Evolutionary conservation across 1,140 invertebrate genomes (phyloP).

Genomic region (Akabosia matsudoensis): DNA sequence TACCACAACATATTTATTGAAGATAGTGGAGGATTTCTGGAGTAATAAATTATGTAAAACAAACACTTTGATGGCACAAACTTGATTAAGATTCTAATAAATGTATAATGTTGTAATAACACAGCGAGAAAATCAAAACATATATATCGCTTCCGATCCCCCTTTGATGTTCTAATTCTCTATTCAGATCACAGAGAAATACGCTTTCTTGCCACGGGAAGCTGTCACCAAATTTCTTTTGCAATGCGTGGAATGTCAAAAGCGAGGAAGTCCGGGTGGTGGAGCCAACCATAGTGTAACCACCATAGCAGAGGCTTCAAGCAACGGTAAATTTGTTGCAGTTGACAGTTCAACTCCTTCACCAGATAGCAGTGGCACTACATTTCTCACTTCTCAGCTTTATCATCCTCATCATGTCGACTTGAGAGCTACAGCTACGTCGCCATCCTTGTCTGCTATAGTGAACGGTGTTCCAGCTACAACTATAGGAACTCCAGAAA

Average conservation of each 20-base stretch:
- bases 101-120: background rate
- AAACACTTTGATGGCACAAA: too few relatives aligned
- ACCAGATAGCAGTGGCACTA: conserved; percentile 22
- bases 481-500: conserved; percentile 57
- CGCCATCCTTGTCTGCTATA: background rate
- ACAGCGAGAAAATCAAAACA: too few relatives aligned
- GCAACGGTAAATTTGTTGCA: conserved; percentile 32
- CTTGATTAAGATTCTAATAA: too few relatives aligned
- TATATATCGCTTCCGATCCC: background rate
- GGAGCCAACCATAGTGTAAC: conserved; percentile 19
- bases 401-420: background rate
- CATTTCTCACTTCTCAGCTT: conserved; percentile 27
- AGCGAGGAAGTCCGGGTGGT: conserved; percentile 68
- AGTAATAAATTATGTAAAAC: too few relatives aligned
- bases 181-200: conserved; percentile 89
- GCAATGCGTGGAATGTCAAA: conserved; percentile 88
- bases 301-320: background rate
- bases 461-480: conserved; percentile 45
- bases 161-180: background rate
- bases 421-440: background rate
- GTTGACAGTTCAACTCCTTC: conserved; percentile 34
- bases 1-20: too few relatives aligned
- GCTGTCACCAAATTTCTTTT: conserved; percentile 91
- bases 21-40: too few relatives aligned
- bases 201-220: conserved; percentile 89